Evolutionary conservation across 2,113 vertebrate genomes (phyloP), one percentile per base, ranked within the genome.

Genomic region (Calyptommatus sinebrachiatus): DNA sequence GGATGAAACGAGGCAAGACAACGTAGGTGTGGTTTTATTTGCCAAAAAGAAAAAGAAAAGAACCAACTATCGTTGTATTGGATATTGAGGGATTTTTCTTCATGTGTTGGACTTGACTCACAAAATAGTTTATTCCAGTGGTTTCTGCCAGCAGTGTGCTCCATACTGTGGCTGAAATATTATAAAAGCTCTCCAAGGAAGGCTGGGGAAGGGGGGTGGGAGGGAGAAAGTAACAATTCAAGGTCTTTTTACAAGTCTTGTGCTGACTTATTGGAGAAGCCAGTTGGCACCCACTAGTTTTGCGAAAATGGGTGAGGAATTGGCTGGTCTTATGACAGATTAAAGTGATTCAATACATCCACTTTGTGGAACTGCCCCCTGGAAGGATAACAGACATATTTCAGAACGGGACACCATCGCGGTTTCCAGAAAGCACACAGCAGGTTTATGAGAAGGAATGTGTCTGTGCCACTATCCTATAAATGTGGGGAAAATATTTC

Each of bases 41-140:
- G 73, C 41, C 29, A 72, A 24, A 80, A 50, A 50, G 12, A 50
- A 50, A 50, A 50, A 50, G 12, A 50, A 50, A 50, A 18, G 53
- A 57, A 79, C 41, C 65, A 66, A 35, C 41, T 8, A 2, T 20
- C 10, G 60, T 84, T 82, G 21, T 29, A 45, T 85, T 45, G 48
- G 79, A 60, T 68, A 82, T 41, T 20, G 22, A 50, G 61, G 24
- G 28, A 63, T 53, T 57, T 68, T 81, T 78, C 80, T 74, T 71
- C 57, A 28, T 26, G 29, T 7, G 1, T 3, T 46, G 66, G 73
- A 71, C 31, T 60, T 8, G 31, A 85, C 76, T 80, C 60, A 76
- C 84, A 79, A 63, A 61, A 87, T 80, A 65, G 78, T 87, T 72
- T 80, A 46, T 73, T 87, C 85, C 84, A 77, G 75, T 57, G 11